phyloP scores from a whole-genome alignment of 2,113 vertebrate species.

The Hydropotes inermis region DNA sequence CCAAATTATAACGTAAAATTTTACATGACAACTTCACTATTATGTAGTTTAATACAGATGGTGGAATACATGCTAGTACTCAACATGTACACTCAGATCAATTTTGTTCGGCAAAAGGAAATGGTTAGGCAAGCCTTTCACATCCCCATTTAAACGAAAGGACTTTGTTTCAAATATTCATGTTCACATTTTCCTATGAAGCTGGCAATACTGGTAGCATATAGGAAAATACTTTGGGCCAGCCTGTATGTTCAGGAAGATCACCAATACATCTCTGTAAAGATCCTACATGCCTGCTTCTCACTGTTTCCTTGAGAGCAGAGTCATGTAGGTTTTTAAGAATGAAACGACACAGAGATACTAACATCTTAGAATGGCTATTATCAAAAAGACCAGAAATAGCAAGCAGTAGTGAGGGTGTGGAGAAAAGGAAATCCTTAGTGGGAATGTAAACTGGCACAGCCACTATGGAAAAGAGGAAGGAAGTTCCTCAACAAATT shows the following conservation, averaged over 20 bases:
- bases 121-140: background rate
- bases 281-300: background rate
- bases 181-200: background rate
- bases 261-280: background rate
- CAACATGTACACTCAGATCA: background rate
- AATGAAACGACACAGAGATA: background rate
- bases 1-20: background rate
- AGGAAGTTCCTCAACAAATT: background rate
- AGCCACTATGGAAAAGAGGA: background rate
- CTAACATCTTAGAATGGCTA: background rate
- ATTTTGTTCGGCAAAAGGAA: background rate
- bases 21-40: background rate
- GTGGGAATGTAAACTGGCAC: background rate
- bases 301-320: background rate
- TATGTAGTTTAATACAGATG: background rate
- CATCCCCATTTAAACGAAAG: background rate
- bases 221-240: background rate
- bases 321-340: background rate
- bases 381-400: background rate
- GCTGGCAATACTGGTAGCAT: background rate
- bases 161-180: background rate
- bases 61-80: background rate
- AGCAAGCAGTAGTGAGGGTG: background rate
- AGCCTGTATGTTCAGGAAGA: background rate
- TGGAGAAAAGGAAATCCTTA: background rate